Conservation (phyloP, 2,113 vertebrate genomes). For the Tragelaphus strepsiceros region DNA sequence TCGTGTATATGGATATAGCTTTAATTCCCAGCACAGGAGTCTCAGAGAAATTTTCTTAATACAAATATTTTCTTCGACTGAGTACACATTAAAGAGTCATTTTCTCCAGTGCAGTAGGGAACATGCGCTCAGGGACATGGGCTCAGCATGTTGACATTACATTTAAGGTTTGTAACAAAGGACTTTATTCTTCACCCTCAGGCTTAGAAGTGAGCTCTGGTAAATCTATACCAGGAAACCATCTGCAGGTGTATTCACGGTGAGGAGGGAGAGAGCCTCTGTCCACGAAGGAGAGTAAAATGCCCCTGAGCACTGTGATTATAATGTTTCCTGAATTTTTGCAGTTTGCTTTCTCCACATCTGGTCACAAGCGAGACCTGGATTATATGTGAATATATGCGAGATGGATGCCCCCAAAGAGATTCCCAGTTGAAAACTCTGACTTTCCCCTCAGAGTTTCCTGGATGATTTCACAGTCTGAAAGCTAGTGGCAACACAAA, state of each 20-base stretch:
- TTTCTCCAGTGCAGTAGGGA: conserved; percentile 6
- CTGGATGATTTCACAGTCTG: background rate
- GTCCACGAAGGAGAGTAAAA: background rate
- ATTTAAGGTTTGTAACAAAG: conserved; percentile 2
- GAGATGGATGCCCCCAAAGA: background rate
- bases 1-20: background rate
- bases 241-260: background rate
- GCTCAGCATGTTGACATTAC: background rate
- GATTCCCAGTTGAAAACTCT: background rate
- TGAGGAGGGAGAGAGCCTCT: background rate
- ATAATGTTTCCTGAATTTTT: background rate
- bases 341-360: background rate
- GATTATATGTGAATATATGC: background rate
- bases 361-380: background rate
- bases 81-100: background rate
- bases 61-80: background rate
- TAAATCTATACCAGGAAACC: background rate
- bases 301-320: background rate
- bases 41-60: conserved; percentile 21
- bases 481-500: background rate
- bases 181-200: background rate
- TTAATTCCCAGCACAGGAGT: background rate
- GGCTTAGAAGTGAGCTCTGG: background rate
- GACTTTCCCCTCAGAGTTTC: background rate
- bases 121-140: background rate